phyloP scores from a whole-genome alignment of 1,140 invertebrate species.

The Probaryconus sp. region DNA sequence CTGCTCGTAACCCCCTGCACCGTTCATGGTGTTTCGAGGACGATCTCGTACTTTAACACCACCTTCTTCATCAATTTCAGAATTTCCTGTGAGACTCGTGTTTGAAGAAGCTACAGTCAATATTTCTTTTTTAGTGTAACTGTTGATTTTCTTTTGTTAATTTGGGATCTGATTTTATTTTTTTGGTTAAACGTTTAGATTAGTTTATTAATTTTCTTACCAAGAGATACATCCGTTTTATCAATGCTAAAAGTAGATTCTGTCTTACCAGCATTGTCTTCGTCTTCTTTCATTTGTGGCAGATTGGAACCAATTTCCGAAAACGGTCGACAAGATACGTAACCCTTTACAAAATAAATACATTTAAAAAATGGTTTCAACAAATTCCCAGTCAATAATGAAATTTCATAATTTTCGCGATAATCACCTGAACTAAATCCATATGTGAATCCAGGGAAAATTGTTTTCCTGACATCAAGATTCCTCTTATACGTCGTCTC shows the following conservation, averaged over 20 bases:
- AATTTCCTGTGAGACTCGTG: constrained; percentile 48
- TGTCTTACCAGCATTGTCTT: constrained; percentile 63
- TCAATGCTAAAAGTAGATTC: constrained; percentile 69
- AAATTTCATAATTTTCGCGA: too few relatives aligned
- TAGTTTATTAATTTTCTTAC: constrained; percentile 49
- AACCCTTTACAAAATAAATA: constrained; percentile 71
- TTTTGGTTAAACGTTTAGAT: too few relatives aligned
- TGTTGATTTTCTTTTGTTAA: too few relatives aligned
- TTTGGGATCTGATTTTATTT: too few relatives aligned
- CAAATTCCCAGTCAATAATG: too few relatives aligned
- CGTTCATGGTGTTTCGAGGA: constrained; percentile 33
- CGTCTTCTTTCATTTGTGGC: constrained; percentile 81
- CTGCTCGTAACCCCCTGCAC: neutral
- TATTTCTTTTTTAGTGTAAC: neutral
- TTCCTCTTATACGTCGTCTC: constrained; percentile 89
- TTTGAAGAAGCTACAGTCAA: constrained; percentile 48
- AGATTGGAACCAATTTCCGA: constrained; percentile 74
- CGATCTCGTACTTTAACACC: neutral
- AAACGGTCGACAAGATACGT: constrained; percentile 68
- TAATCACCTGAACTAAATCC: constrained; percentile 88
- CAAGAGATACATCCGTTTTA: constrained; percentile 64
- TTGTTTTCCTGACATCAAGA: constrained; percentile 92
- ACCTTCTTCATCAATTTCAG: constrained; percentile 43
- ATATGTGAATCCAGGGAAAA: constrained; percentile 94
- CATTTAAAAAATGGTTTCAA: constrained; percentile 10